phyloP scores from a whole-genome alignment of 2,113 vertebrate species.

The Phyllostomus hastatus region DNA sequence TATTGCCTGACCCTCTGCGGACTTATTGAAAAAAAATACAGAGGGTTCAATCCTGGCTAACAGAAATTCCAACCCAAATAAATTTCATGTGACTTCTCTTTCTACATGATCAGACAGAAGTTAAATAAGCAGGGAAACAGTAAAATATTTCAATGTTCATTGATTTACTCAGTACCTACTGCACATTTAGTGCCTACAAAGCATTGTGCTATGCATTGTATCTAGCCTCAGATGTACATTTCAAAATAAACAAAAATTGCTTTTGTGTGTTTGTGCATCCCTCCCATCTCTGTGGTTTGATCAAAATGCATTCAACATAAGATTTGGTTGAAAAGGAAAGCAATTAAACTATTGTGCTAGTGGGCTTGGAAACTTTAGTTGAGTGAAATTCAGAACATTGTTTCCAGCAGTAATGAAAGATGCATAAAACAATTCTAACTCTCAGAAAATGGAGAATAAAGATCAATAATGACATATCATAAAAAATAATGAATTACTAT shows the following conservation, averaged over 20 bases:
- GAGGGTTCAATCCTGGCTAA: background rate
- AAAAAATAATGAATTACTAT: background rate
- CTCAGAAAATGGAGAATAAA: background rate
- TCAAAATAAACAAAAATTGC: background rate
- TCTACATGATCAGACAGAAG: background rate
- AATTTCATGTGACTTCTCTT: background rate
- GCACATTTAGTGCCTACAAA: background rate
- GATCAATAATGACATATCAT: background rate
- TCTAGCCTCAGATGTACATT: background rate
- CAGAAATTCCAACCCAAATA: background rate
- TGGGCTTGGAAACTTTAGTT: background rate
- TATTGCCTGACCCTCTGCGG: background rate
- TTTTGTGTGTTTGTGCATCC: background rate
- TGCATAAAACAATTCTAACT: conserved; percentile 4
- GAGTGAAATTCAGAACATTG: background rate
- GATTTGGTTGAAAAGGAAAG: background rate
- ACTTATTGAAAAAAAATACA: background rate
- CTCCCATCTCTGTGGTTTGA: background rate
- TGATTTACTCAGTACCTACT: background rate
- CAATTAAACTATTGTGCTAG: background rate
- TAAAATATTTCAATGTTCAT: background rate
- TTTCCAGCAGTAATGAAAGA: background rate
- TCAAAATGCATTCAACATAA: background rate
- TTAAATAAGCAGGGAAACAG: background rate
- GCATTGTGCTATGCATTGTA: background rate